Conservation (phyloP, 2,888 invertebrate genomes). For the Pelosia muscerda region DNA sequence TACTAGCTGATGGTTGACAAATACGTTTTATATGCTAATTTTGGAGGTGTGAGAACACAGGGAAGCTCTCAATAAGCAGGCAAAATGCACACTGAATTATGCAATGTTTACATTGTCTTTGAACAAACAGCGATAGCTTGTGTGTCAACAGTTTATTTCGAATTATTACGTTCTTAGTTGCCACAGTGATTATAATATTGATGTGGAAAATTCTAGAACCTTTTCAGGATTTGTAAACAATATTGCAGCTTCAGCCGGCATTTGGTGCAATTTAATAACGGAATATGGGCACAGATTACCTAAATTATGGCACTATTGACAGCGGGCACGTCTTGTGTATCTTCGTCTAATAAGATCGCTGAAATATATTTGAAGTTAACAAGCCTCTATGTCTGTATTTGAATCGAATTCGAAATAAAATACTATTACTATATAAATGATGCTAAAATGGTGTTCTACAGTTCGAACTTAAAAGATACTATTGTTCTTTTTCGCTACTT, state of each 20-base stretch:
- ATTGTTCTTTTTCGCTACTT: too few relatives aligned
- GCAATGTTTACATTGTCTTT: background rate
- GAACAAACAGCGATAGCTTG: background rate
- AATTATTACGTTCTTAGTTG: background rate
- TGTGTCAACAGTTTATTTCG: background rate
- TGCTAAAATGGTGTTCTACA: too few relatives aligned
- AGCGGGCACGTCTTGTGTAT: too few relatives aligned
- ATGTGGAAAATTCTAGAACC: background rate
- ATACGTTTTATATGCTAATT: background rate
- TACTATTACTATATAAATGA: too few relatives aligned
- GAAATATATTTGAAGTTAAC: too few relatives aligned
- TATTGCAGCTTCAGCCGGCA: background rate
- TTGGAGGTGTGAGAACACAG: background rate
- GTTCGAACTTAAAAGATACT: too few relatives aligned
- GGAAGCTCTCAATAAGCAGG: background rate
- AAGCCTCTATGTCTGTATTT: too few relatives aligned
- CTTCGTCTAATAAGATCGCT: too few relatives aligned
- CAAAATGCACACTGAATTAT: background rate
- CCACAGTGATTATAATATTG: background rate
- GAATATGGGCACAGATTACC: too few relatives aligned
- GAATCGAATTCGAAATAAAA: too few relatives aligned
- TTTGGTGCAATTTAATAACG: background rate
- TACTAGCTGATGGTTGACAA: conserved; percentile 5
- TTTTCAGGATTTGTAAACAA: background rate
- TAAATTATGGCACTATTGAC: too few relatives aligned